phyloP scores from a whole-genome alignment of 2,888 invertebrate species.

The Augiades crinisus region DNA sequence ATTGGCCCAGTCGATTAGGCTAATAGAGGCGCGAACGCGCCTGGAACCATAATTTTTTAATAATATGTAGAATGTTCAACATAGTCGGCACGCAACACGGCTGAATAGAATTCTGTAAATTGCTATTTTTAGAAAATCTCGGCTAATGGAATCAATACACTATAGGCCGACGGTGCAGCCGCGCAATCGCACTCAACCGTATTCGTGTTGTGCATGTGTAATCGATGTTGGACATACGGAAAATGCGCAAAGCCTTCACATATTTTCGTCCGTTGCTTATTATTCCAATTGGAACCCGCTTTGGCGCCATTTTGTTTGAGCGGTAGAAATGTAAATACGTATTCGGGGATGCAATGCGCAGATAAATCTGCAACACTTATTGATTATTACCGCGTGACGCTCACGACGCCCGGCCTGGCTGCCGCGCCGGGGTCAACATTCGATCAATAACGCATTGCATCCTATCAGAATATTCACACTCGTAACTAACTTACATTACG shows the following conservation, averaged over 20 bases:
- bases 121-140: slow-evolving; percentile 20
- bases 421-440: slow-evolving; percentile 51
- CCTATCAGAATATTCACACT: not conserved
- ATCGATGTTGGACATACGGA: not conserved
- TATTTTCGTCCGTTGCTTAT: not conserved
- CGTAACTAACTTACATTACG: not conserved
- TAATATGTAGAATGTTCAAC: not conserved
- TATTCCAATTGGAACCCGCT: not conserved
- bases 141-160: slow-evolving; percentile 3
- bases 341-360: slow-evolving; percentile 23
- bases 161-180: not conserved
- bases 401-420: slow-evolving; percentile 26
- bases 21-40: not conserved
- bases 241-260: not conserved
- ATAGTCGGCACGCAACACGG: slow-evolving; percentile 5
- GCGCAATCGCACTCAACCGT: not conserved
- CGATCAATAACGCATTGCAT: slow-evolving; percentile 50
- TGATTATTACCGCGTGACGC: slow-evolving; percentile 48
- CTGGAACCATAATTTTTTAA: not conserved
- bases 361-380: slow-evolving; percentile 41
- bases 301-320: slow-evolving; percentile 1
- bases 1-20: not conserved
- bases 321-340: slow-evolving; percentile 1
- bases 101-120: slow-evolving; percentile 14
- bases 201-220: not conserved